phyloP scores from a whole-genome alignment of 2,888 invertebrate species.

The Callyntrura guangdongensis region DNA sequence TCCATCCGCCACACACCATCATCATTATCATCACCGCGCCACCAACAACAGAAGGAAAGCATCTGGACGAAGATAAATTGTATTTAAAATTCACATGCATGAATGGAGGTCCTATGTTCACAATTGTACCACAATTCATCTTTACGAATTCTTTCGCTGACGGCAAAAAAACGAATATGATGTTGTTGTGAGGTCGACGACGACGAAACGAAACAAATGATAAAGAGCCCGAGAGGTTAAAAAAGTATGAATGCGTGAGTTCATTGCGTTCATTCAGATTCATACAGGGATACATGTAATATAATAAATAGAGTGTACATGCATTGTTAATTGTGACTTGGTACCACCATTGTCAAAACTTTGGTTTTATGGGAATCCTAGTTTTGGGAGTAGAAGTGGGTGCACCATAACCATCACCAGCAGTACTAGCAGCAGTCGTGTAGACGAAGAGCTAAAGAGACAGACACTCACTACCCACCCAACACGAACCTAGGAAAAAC shows the following conservation, averaged over 20 bases:
- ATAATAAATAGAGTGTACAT: not conserved
- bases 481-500: constrained; percentile 53
- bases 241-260: constrained; percentile 72
- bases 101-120: constrained; percentile 72
- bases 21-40: constrained; percentile 32
- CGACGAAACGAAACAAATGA: not conserved
- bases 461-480: too few species aligned
- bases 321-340: constrained; percentile 47
- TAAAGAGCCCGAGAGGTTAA: not conserved
- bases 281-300: constrained; percentile 36
- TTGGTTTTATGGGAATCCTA: constrained; percentile 34
- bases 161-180: constrained; percentile 62
- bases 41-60: constrained; percentile 76
- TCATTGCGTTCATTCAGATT: constrained; percentile 65
- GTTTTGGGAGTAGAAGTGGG: not conserved
- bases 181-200: constrained; percentile 74
- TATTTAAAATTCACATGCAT: constrained; percentile 76
- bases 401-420: not conserved
- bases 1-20: constrained; percentile 54
- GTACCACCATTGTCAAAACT: constrained; percentile 62
- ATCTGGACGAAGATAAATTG: constrained; percentile 72
- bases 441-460: not conserved
- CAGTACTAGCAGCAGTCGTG: too few species aligned
- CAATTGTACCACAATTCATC: constrained; percentile 63
- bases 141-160: constrained; percentile 75